Base-by-base conservation (phyloP, 2,797 vertebrate genomes). In the Falco peregrinus region DNA sequence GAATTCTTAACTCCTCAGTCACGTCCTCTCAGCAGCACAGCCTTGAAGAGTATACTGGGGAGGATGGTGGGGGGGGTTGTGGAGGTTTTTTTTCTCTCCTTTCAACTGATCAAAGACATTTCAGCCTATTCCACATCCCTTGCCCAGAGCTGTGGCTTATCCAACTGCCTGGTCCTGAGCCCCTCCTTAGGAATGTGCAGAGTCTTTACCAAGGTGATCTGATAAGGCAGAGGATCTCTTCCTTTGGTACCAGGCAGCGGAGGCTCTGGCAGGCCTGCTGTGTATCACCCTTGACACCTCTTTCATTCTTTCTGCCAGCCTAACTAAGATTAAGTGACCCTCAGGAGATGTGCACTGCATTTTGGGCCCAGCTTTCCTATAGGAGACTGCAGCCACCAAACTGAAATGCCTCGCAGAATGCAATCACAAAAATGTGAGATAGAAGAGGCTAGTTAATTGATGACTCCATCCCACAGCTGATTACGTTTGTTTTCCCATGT, bases 201-300 rank as follows among this genome's bases (percentile, higher is more conserved):
- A 59, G 37, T 10, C 88, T 83, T 89, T 76, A 59, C 31, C 64
- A 37, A 47, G 21, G 60, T 73, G 51, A 79, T 88, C 86, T 81
- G 91, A 93, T 84, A 95, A 92, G 73, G 53, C 39, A 3, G 20
- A 82, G 86, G 24, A 35, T 47, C 45, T 81, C 81, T 89, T 82
- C 53, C 33, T 41, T 70, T 63, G 75, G 93, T 93, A 77, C 95
- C 93, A 86, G 84, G 89, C 82, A 59, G 75, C 10, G 10, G 45
- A 3, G 33, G 74, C 74, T 43, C 84, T n/a, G 0, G 78, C 51
- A 56, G 77, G 69, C 76, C 97, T 97, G 97, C 79, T 81, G 59
- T 89, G 51, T 59, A 76, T 97, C 95, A 94, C 39, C 51, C 77
- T 41, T 88, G 96, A 97, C 94, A 96, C 83, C 12, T 28, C 95